Evolutionary conservation across 2,113 vertebrate genomes (phyloP).

Genomic region (Danionella cerebrum): DNA sequence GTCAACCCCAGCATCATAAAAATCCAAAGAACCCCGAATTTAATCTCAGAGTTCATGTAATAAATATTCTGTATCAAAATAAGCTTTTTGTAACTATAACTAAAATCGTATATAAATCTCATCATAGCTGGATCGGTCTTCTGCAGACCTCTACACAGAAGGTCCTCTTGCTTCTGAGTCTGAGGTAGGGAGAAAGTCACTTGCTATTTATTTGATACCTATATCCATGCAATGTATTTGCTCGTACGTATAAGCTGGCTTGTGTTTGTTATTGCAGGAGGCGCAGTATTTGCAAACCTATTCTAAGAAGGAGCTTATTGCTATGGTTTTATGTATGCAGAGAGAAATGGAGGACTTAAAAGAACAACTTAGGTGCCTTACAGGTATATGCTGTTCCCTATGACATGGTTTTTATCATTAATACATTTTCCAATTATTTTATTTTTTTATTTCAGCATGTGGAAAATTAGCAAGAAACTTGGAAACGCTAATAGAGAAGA

Average conservation of each 20-base stretch:
- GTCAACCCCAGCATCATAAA: no score
- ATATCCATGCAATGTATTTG: background rate
- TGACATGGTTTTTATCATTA: background rate
- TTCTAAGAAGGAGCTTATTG: slow-evolving; percentile 48
- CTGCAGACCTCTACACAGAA: slow-evolving; percentile 33
- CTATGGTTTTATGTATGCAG: slow-evolving; percentile 55
- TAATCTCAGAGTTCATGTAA: no score
- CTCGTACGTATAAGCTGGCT: background rate
- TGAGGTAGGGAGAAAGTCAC: slow-evolving; percentile 24
- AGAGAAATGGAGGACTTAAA: slow-evolving; percentile 51
- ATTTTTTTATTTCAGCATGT: slow-evolving; percentile 38
- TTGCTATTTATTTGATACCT: background rate
- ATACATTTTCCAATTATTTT: no score
- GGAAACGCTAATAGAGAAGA: slow-evolving; percentile 49
- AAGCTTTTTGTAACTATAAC: no score
- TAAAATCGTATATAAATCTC: no score
- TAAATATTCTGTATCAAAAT: no score
- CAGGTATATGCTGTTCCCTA: slow-evolving; percentile 28
- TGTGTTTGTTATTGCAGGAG: slow-evolving; percentile 20
- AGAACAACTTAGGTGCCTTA: slow-evolving; percentile 55
- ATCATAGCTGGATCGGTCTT: slow-evolving; percentile 36
- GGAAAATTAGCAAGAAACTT: slow-evolving; percentile 50
- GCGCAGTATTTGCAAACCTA: slow-evolving; percentile 46
- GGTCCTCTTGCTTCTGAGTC: slow-evolving; percentile 28
- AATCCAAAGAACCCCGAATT: no score